Evolutionary conservation across 2,797 vertebrate species (phyloP).

Genomic region (Hyperoplus immaculatus): DNA sequence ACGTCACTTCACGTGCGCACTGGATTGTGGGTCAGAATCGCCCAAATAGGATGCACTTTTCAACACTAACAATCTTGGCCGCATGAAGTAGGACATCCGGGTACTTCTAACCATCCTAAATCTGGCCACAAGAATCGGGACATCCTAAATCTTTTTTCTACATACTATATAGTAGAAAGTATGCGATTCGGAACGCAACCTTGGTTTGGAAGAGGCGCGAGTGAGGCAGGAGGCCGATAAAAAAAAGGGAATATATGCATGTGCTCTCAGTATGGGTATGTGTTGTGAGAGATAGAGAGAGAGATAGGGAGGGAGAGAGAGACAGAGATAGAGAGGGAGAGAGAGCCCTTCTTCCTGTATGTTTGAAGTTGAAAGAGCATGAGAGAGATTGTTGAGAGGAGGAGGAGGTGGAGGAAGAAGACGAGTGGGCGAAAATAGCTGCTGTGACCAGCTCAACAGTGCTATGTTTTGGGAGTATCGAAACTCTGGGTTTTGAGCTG

Average conservation of each 20-base stretch:
- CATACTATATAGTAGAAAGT: no score
- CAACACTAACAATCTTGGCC: no score
- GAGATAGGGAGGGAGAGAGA: no score
- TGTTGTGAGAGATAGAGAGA: constrained; percentile 35
- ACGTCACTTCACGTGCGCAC: no score
- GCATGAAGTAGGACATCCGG: no score
- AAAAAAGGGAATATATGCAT: constrained; percentile 62
- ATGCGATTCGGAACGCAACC: no score
- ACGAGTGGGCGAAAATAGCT: constrained; percentile 53
- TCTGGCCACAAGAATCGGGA: no score
- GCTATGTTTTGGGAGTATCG: constrained; percentile 62
- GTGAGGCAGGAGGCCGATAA: constrained; percentile 55
- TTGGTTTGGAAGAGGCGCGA: constrained; percentile 32
- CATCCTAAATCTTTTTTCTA: no score
- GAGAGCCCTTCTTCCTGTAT: constrained; percentile 53
- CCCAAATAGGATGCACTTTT: no score
- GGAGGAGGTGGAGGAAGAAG: constrained; percentile 37
- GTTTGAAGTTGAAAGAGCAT: constrained; percentile 77
- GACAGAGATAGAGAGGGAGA: no score
- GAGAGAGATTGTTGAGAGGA: constrained; percentile 54
- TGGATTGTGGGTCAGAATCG: no score
- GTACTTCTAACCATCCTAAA: no score
- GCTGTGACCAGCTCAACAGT: constrained; percentile 66
- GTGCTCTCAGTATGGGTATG: constrained; percentile 44
- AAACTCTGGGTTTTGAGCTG: constrained; percentile 43